Base-by-base conservation (phyloP, 1,140 invertebrate genomes). In the Drosophila ananassae region DNA sequence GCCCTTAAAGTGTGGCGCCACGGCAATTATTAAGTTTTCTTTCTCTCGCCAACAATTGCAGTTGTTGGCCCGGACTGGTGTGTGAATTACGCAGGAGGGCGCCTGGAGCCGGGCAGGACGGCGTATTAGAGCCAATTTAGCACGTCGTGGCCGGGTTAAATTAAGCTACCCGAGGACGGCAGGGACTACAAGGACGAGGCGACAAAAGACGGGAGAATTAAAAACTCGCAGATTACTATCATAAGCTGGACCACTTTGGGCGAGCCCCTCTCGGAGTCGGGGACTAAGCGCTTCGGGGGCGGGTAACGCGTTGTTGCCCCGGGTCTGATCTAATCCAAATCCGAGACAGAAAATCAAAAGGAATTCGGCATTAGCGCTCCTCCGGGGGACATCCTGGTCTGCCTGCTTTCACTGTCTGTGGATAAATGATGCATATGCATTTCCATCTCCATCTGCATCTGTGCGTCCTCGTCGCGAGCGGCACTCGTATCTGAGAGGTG, bases 51-150 rank as follows among this genome's bases (percentile, higher is more conserved):
- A 21, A 61, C 81, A 87, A 60, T 85, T 87, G 77, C 82, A 6
- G 25, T 28, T 28, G 25, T 85, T 77, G 75, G 55, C 67, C 28
- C 9, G 17, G 46, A 34, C 30, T 63, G 21, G 57, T 30, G 37
- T 58, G 50, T 73, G 79, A 84, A 77, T 78, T 85, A 85, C 60
- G 71, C 63, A 56, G 50, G 66, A 34, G 61, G 63, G 51, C 79
- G 89, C 73, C 76, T 79, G 73, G 82, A 60, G 79, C 37, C 73
- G 76, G 51, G 64, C 83, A 89, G 89, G 83, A 69, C 74, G 82
- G 50, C 67, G 67, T 73, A 89, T 87, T 89, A 89, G 82, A 79
- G 82, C 83, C 82, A 85, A 89, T 87, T 89, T 87, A 83, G 75
- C 83, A 60, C n/a, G 37, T 25, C 21, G 12, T 17, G 10, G 34